Base-by-base conservation (phyloP, 2,113 vertebrate genomes). In the Leucoraja erinaceus region DNA sequence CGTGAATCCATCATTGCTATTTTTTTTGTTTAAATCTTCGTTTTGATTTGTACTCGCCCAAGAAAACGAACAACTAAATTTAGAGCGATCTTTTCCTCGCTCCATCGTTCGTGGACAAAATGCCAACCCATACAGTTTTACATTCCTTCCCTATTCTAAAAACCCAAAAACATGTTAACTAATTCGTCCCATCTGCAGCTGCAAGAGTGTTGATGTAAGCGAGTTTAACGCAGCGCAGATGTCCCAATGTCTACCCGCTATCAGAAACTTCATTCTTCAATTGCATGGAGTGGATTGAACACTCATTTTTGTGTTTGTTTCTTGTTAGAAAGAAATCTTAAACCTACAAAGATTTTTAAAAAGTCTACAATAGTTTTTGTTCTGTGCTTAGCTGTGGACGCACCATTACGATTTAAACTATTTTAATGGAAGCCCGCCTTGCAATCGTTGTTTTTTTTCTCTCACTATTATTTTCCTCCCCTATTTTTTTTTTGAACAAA, bases 151-250 rank as follows among this genome's bases (percentile, higher is more conserved):
- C 63, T 47, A 33, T 70, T 90, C 84, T 20, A 38, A 54, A 72
- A 54, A 91, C 72, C 66, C 90, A 72, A 72, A 91, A 74, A 72
- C 90, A 91, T 91, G 68, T 91, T 72, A 91, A 91, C 63, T 91
- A 91, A 91, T 72, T 72, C 90, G 28, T 91, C 68, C 90, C 90
- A 91, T 91, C 90, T 91, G 90, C 66, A 72, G 38, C 68, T 72
- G 90, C 66, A 91, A 72, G 33, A 70, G 90, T 72, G 90, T 91
- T 72, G 90, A 91, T 91, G 90, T 72, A 91, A 91, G 68, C 90
- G 90, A 28, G 66, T 74, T 11, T 91, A 72, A 72, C 90, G 33
- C 90, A 72, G 72, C 68, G 66, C 90, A 91, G 68, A 91, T 91
- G 86, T 66, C 38, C 18, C 4, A 54, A 31, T 74, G 68, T 91